These are phyloP conservation scores for Anarsia innoxiella DNA, from an alignment of 2,888 invertebrate genomes.

Conservation along the genomic window DNA sequence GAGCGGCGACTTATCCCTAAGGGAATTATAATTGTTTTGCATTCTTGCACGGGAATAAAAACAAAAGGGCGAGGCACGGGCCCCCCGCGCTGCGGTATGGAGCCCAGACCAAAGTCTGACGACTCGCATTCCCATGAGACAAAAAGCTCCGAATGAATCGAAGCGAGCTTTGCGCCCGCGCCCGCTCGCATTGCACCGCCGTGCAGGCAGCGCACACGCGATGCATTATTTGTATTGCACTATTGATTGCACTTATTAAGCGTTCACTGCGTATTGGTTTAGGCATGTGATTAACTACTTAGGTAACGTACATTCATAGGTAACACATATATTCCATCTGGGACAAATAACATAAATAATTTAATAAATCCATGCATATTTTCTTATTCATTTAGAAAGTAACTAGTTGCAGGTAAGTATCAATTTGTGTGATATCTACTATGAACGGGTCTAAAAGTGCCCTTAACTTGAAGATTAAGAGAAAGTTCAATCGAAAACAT, in stretches of 20 bases:
- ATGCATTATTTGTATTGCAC: slow-evolving; percentile 4
- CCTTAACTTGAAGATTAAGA: too few relatives aligned
- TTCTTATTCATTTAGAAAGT: too few relatives aligned
- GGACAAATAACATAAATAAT: too few relatives aligned
- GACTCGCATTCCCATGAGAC: slow-evolving; percentile 65
- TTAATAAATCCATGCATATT: too few relatives aligned
- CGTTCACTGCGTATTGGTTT: too few relatives aligned
- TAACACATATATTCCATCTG: too few relatives aligned
- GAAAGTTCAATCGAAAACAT: too few relatives aligned
- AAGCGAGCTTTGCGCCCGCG: slow-evolving; percentile 38
- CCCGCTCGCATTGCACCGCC: not conserved
- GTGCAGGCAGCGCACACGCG: not conserved
- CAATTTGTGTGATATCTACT: too few relatives aligned
- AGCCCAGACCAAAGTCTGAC: slow-evolving; percentile 70
- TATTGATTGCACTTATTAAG: slow-evolving; percentile 4
- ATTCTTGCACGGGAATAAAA: slow-evolving; percentile 73
- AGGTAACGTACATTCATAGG: too few relatives aligned
- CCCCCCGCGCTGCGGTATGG: slow-evolving; percentile 61
- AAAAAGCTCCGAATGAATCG: slow-evolving; percentile 66
- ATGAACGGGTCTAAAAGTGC: too few relatives aligned
- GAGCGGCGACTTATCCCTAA: slow-evolving; percentile 61
- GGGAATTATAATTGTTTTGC: slow-evolving; percentile 74
- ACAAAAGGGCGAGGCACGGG: slow-evolving; percentile 61
- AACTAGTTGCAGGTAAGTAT: too few relatives aligned
- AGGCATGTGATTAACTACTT: too few relatives aligned